Evolutionary conservation across 2,113 vertebrate genomes (phyloP).

Genomic region (Monarcha castaneiventris): DNA sequence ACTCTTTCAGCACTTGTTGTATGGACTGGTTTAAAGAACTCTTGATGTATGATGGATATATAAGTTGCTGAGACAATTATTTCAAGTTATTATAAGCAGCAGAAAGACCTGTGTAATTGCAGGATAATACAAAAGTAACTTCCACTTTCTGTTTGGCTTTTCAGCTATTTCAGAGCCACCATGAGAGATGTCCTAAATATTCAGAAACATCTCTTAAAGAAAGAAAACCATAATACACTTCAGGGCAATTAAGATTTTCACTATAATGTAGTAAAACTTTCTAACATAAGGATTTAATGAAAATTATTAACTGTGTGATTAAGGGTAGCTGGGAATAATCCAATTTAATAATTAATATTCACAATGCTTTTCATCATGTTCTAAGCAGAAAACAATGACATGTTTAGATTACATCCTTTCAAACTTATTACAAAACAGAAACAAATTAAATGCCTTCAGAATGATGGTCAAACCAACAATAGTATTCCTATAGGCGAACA

Average conservation of each 20-base stretch:
- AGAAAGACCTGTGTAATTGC: neutral
- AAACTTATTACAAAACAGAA: neutral
- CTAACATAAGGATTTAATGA: neutral
- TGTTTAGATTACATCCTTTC: neutral
- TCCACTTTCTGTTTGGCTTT: neutral
- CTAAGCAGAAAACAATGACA: neutral
- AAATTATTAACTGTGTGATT: neutral
- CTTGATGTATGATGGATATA: neutral
- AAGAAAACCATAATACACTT: neutral
- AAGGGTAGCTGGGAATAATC: neutral
- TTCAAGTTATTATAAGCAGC: neutral
- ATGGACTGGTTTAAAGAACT: neutral
- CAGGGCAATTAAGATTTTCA: neutral
- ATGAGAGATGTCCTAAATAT: neutral
- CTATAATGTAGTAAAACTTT: neutral
- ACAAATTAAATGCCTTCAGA: neutral
- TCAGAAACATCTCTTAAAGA: neutral
- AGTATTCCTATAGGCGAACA: neutral
- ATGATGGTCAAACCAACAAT: neutral
- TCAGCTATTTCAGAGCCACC: neutral
- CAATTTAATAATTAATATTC: neutral
- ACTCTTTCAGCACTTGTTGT: neutral
- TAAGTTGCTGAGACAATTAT: neutral
- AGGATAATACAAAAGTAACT: neutral
- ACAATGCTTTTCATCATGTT: neutral